Percentiles rank a stretch among this genome's conserved stretches.
These are phyloP conservation scores for Ptychadena robeensis DNA, from an alignment of 2,797 vertebrate species.

Conservation along the genomic window DNA sequence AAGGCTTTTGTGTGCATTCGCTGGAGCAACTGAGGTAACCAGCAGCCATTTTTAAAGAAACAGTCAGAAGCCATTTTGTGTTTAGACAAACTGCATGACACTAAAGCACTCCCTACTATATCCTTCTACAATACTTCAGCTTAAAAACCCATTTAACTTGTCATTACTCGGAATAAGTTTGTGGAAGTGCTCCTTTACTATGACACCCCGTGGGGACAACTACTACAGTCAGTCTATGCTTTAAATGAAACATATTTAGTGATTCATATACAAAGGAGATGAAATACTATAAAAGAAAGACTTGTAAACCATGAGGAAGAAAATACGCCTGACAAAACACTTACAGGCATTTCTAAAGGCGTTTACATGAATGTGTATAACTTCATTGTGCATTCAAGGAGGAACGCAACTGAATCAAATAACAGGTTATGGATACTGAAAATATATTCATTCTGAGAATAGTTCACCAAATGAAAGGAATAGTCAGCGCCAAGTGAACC, in stretches of 20 bases:
- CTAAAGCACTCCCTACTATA: not conserved
- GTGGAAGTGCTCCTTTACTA: not conserved
- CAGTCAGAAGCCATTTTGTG: slow-evolving; percentile 55
- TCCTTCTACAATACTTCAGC: not conserved
- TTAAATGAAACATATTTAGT: not conserved
- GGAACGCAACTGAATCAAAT: not conserved
- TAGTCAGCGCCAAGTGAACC: not conserved
- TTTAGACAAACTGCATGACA: not conserved
- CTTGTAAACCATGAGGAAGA: not conserved
- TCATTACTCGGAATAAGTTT: not conserved
- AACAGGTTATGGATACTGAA: not conserved
- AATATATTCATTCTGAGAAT: not conserved
- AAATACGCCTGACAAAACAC: not conserved
- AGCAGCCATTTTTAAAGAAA: slow-evolving; percentile 56
- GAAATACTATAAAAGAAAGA: not conserved
- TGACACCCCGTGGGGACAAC: not conserved
- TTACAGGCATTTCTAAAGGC: not conserved
- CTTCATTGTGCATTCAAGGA: not conserved
- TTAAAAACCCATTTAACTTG: not conserved
- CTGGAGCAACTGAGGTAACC: slow-evolving; percentile 16
- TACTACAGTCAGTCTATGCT: not conserved
- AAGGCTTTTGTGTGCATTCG: slow-evolving; percentile 11
- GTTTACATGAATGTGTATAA: not conserved
- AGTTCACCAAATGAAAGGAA: not conserved
- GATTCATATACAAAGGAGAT: not conserved